Conservation (phyloP, 2,113 vertebrate species). For the Channa maculata region DNA sequence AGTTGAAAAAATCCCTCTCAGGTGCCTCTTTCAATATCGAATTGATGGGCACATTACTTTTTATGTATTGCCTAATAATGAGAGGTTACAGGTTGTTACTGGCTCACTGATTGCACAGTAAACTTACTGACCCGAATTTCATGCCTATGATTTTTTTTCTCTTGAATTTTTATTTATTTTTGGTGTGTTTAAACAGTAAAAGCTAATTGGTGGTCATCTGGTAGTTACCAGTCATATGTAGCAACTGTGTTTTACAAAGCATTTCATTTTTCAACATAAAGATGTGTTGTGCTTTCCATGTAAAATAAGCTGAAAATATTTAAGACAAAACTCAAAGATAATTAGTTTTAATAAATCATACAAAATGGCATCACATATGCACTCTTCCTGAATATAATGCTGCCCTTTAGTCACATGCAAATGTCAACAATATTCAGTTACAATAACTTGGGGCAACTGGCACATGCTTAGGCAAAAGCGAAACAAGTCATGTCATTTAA, state of each 20-base stretch:
- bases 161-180: slow-evolving; percentile 8
- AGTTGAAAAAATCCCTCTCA: slow-evolving; percentile 68
- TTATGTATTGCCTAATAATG: slow-evolving; percentile 53
- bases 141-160: slow-evolving; percentile 18
- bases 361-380: slow-evolving; percentile 17
- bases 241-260: not conserved
- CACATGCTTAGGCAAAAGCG: slow-evolving; percentile 10
- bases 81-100: slow-evolving; percentile 57
- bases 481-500: slow-evolving; percentile 9
- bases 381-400: slow-evolving; percentile 4
- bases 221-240: not conserved
- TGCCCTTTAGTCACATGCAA: slow-evolving; percentile 10
- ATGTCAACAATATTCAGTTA: not conserved
- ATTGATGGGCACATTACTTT: slow-evolving; percentile 60
- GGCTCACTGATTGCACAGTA: slow-evolving; percentile 49
- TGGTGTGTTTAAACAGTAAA: slow-evolving; percentile 13
- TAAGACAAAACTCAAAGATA: not conserved
- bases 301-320: not conserved
- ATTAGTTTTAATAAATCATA: slow-evolving; percentile 38
- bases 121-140: slow-evolving; percentile 40
- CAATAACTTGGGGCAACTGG: not conserved
- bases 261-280: not conserved
- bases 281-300: not conserved
- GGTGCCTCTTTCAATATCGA: slow-evolving; percentile 72
- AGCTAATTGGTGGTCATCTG: not conserved